Percentiles rank a stretch among this genome's conserved stretches.
Conservation (phyloP, 1,140 invertebrate species). For the Coelopa frigida region DNA sequence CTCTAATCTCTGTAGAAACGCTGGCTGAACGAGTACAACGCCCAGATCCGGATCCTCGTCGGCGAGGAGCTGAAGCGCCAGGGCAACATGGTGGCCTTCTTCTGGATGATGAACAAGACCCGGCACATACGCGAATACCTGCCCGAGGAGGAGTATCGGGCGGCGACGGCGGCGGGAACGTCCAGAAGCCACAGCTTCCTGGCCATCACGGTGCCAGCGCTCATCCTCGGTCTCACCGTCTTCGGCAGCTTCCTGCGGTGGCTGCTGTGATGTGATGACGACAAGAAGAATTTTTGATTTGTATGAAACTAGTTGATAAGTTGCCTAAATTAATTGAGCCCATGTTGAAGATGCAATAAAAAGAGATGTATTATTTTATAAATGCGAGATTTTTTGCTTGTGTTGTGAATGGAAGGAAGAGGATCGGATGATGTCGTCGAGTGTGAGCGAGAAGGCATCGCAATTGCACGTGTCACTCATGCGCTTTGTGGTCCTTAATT, state of each 20-base stretch:
- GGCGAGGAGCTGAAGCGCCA: constrained; percentile 63
- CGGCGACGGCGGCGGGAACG: constrained; percentile 10
- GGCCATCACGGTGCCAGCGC: constrained; percentile 14
- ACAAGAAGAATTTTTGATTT: too few relatives aligned
- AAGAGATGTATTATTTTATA: too few relatives aligned
- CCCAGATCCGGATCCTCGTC: constrained; percentile 58
- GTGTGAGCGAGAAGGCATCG: too few relatives aligned
- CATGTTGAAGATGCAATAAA: too few relatives aligned
- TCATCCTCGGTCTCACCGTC: constrained; percentile 14
- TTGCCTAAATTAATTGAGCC: too few relatives aligned
- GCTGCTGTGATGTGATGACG: constrained; percentile 13
- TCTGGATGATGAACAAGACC: constrained; percentile 77
- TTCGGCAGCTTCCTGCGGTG: constrained; percentile 13
- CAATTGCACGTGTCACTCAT: too few relatives aligned
- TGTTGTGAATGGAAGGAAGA: too few relatives aligned
- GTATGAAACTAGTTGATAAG: too few relatives aligned
- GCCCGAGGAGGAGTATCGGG: constrained; percentile 39
- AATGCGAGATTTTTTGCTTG: too few relatives aligned
- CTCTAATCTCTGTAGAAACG: constrained; percentile 51
- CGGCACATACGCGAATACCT: constrained; percentile 54
- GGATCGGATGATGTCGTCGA: too few relatives aligned
- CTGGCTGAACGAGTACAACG: constrained; percentile 75
- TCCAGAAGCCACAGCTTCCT: constrained; percentile 10
- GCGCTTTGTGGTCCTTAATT: too few relatives aligned
- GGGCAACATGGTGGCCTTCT: constrained; percentile 59